phyloP scores from a whole-genome alignment of 2,797 vertebrate species.

The Molossus alvarezi region DNA sequence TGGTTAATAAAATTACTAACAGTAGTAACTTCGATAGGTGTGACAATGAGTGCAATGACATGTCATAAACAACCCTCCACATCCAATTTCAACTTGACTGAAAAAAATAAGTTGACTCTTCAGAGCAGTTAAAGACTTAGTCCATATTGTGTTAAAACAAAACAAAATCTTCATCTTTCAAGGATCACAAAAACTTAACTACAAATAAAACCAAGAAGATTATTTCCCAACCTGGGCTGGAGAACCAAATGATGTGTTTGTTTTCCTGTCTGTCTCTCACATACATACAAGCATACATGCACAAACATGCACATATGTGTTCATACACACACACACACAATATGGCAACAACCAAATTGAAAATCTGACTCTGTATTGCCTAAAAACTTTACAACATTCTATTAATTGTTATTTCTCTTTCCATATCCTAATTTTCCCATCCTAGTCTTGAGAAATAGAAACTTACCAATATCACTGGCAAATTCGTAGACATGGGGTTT shows the following conservation, averaged over 20 bases:
- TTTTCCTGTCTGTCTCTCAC: not conserved
- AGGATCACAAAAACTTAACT: not conserved
- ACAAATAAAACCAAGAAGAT: not conserved
- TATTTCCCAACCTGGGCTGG: not conserved
- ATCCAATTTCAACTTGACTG: not conserved
- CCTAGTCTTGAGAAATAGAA: slow-evolving; percentile 43
- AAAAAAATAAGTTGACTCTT: not conserved
- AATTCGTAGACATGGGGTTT: slow-evolving; percentile 99
- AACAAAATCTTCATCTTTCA: not conserved
- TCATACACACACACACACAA: not conserved
- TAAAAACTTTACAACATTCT: not conserved
- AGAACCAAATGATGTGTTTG: not conserved
- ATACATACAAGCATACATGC: not conserved
- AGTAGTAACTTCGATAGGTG: not conserved
- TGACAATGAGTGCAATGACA: not conserved
- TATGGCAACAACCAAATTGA: not conserved
- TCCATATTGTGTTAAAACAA: not conserved
- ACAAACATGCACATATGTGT: not conserved
- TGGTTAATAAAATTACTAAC: slow-evolving; percentile 32
- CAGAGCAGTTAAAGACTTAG: not conserved
- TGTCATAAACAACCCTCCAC: not conserved
- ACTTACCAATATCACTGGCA: slow-evolving; percentile 97
- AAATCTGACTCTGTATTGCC: not conserved
- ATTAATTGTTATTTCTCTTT: not conserved
- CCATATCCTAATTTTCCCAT: not conserved